These are phyloP conservation scores for Noctuana brunneofusca DNA, from an alignment of 2,888 invertebrate species.

Conservation along the genomic window DNA sequence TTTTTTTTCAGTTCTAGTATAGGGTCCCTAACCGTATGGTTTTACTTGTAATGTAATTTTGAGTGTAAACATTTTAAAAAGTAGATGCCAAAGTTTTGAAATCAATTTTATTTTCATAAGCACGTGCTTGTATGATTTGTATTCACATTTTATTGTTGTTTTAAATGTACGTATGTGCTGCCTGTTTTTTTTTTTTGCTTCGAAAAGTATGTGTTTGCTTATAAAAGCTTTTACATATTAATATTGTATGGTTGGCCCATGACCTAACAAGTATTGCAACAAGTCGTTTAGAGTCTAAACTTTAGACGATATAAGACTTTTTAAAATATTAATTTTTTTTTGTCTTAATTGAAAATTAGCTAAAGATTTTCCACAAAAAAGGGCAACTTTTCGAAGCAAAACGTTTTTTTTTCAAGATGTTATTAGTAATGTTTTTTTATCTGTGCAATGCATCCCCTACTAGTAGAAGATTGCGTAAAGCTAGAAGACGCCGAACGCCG, in stretches of 20 bases:
- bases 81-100: slow-evolving; percentile 34
- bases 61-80: neutral
- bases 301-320: no score
- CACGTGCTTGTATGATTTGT: slow-evolving; percentile 64
- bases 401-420: slow-evolving; percentile 36
- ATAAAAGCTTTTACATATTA: no score
- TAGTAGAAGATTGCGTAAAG: slow-evolving; percentile 53
- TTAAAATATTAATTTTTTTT: no score
- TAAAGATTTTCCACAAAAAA: neutral
- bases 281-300: no score
- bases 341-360: neutral
- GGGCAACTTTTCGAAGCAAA: slow-evolving; percentile 44
- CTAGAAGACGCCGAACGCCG: slow-evolving; percentile 66
- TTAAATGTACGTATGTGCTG: slow-evolving; percentile 42
- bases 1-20: no score
- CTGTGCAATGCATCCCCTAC: slow-evolving; percentile 35
- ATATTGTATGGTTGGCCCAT: neutral
- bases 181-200: slow-evolving; percentile 28
- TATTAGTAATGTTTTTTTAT: slow-evolving; percentile 7
- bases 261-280: neutral
- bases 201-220: slow-evolving; percentile 6
- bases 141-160: slow-evolving; percentile 57
- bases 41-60: no score
- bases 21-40: no score
- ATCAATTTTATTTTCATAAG: slow-evolving; percentile 40